Conservation (phyloP, 53 echinoderm and acorn worm species). For the Arbacia lixula region DNA sequence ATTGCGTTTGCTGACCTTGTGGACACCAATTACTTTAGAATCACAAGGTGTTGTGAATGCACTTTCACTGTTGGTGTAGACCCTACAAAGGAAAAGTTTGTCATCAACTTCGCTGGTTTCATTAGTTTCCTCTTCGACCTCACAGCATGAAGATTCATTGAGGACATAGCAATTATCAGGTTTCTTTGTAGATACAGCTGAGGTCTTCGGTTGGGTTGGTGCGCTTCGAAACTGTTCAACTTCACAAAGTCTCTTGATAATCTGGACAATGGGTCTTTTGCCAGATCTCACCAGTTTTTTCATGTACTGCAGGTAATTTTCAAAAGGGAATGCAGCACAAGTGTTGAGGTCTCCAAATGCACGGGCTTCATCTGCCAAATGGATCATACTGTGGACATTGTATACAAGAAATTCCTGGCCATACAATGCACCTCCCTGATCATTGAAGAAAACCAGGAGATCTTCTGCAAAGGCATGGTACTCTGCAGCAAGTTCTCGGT, state of each 20-base stretch:
- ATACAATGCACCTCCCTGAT: slow-evolving; percentile 64
- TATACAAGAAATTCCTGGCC: slow-evolving; percentile 76
- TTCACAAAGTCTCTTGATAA: slow-evolving; percentile 60
- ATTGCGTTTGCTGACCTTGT: slow-evolving; percentile 63
- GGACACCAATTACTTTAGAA: slow-evolving; percentile 71
- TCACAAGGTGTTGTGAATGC: slow-evolving; percentile 69
- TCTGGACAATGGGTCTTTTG: slow-evolving; percentile 64
- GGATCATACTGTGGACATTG: slow-evolving; percentile 78
- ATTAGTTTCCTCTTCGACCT: slow-evolving; percentile 65
- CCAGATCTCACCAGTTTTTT: slow-evolving; percentile 74
- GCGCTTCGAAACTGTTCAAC: slow-evolving; percentile 49
- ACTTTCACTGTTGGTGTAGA: slow-evolving; percentile 65
- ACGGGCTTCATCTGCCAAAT: slow-evolving; percentile 73
- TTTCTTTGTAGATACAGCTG: slow-evolving; percentile 55
- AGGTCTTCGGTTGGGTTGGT: slow-evolving; percentile 20
- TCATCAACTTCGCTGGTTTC: slow-evolving; percentile 56
- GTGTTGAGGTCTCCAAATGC: slow-evolving; percentile 57
- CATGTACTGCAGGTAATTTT: slow-evolving; percentile 67
- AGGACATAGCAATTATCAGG: slow-evolving; percentile 72
- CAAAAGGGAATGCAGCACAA: slow-evolving; percentile 78
- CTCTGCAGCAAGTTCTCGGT: slow-evolving; percentile 10
- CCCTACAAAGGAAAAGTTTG: slow-evolving; percentile 66
- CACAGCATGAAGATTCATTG: slow-evolving; percentile 68
- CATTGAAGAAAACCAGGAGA: slow-evolving; percentile 63
- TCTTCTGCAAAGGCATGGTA: slow-evolving; percentile 64